A percentile compares a stretch with the other conserved stretches of the same genome.
phyloP scores from a whole-genome alignment of 2,797 vertebrate species.

The Cynopterus sphinx region DNA sequence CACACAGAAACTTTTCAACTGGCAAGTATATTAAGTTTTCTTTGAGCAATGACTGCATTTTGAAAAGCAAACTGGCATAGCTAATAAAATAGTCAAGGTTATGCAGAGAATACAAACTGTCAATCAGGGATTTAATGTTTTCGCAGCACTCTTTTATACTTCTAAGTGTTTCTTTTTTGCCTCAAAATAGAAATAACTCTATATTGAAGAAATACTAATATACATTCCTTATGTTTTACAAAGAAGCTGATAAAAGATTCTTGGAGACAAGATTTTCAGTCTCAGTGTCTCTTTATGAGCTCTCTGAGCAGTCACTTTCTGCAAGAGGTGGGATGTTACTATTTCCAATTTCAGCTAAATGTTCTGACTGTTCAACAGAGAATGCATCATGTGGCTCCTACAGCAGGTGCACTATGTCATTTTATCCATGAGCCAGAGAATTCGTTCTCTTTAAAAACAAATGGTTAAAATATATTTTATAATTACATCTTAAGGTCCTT shows the following conservation, averaged over 20 bases:
- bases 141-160: not conserved
- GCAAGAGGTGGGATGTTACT: not conserved
- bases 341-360: not conserved
- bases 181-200: constrained; percentile 46
- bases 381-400: rapidly evolving
- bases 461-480: not conserved
- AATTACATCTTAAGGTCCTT: not conserved
- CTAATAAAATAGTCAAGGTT: constrained; percentile 66
- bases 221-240: not conserved
- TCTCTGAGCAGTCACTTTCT: not conserved
- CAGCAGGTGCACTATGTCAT: not conserved
- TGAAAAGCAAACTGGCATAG: constrained; percentile 53
- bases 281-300: not conserved
- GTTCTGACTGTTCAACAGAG: not conserved
- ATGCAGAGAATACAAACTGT: constrained; percentile 8
- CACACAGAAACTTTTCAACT: not conserved
- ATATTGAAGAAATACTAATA: not conserved
- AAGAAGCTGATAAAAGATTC: not conserved
- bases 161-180: constrained; percentile 16
- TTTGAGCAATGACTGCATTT: constrained; percentile 2
- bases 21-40: not conserved
- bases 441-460: not conserved
- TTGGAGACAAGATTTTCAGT: not conserved
- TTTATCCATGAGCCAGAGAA: not conserved
- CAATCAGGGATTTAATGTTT: constrained; percentile 9